Percentiles rank a stretch among this genome's conserved stretches.
Evolutionary conservation across 2,888 invertebrate genomes (phyloP).

Genomic region (Pyrocoelia pectoralis): DNA sequence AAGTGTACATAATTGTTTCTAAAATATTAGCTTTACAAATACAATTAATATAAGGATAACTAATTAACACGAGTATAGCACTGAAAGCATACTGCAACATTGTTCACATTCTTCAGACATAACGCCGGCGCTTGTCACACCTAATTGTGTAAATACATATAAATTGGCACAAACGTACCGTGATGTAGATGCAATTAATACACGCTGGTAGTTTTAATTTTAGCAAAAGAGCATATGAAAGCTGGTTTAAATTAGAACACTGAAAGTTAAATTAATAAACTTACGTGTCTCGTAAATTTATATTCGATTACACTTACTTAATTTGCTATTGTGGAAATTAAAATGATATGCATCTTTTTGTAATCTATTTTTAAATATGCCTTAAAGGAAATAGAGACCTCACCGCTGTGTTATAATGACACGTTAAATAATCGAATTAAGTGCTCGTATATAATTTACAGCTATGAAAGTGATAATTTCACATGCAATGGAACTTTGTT

Average conservation of each 20-base stretch:
- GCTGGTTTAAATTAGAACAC: background rate
- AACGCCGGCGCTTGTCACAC: slow-evolving; percentile 47
- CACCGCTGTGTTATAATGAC: no score
- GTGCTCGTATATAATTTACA: background rate
- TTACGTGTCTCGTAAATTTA: background rate
- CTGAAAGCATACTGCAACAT: slow-evolving; percentile 37
- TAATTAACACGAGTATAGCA: slow-evolving; percentile 25
- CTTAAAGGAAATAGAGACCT: no score
- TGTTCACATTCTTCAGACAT: slow-evolving; percentile 43
- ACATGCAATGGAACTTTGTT: background rate
- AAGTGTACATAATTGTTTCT: background rate
- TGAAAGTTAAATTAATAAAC: background rate
- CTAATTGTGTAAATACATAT: slow-evolving; percentile 43
- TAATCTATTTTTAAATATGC: no score
- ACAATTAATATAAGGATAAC: background rate
- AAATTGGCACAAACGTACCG: slow-evolving; percentile 30
- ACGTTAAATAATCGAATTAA: background rate
- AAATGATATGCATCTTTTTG: no score
- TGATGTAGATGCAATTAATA: background rate
- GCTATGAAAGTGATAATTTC: background rate
- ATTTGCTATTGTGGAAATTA: no score
- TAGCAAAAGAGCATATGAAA: background rate
- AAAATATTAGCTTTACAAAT: slow-evolving; percentile 1
- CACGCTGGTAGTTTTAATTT: background rate
- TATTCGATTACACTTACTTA: no score